Evolutionary conservation across 1,140 invertebrate species (phyloP), one percentile per base, ranked within the genome.

Genomic region (Apis florea): DNA sequence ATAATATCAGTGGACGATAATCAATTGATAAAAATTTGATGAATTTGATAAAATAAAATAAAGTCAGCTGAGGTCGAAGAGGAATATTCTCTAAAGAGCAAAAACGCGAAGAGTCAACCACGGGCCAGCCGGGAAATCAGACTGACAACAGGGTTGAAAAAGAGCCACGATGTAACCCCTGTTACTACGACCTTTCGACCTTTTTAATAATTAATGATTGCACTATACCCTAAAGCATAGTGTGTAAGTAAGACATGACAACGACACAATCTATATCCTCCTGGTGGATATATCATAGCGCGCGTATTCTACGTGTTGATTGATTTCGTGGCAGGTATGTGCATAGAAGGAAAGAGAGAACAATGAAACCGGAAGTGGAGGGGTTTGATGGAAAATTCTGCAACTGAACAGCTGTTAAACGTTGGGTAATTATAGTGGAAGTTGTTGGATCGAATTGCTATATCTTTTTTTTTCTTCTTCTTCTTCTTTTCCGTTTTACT

Each of bases 151-250:
- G 31, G 3, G 12, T 9, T 56, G 49, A 17, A 9, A 21, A 24
- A 17, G 0, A 19, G 1, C n/a, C 49, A 56, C 40, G 13, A 24
- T 51, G 31, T 24, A 59, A 75, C 54, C 31, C 9, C 21, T 9
- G 40, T 2, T 2, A 59, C 19, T 58, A 59, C 21, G 88, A 79
- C 75, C 85, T 81, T 82, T 82, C 26, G 85, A 88, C 84, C 90
- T 88, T 79, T 90, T 68, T 83, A 89, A 73, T 91, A 82, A 49
- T 91, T 89, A 74, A 90, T 47, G 13, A 79, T 81, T 56, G 31
- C 70, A 47, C 0, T 56, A 10, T 9, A 31, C 15, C 10, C 3
- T 31, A 31, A 19, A 54, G 17, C 26, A 12, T 21, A 64, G 31
- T 40, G 2, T 31, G 47, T 53, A 10, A 40, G 47, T 53, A 10